Evolutionary conservation across 2,113 vertebrate species (phyloP), one percentile per base, ranked within the genome.

Genomic region (Acrocephalus arundinaceus): DNA sequence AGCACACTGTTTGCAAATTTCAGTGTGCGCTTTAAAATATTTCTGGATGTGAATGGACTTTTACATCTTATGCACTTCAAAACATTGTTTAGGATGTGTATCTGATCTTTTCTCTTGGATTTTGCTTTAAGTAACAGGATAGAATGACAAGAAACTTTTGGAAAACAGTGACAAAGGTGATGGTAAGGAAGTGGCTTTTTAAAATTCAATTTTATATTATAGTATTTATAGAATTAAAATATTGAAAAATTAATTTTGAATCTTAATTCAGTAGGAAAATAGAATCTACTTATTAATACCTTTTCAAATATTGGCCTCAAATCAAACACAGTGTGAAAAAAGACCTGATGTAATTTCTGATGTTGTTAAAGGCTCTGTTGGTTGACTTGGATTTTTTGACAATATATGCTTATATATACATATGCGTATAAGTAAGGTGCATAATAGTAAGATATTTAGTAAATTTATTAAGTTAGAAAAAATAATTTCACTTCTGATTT

Each of bases 101-200:
- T 66, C 31, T 89, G 78, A 89, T 78, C 21, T 87, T 85, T 84
- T 25, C 20, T 58, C 46, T 90, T 77, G 71, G 15, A 43, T 81
- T 94, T 77, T 68, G 41, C 87, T 51, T 92, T 97, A 37, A 31
- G 27, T 71, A 83, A 66, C 65, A 83, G 71, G 96, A 22, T 62
- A 95, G 51, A 95, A 98, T 98, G 98, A 87, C 97, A 87, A 96
- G 97, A 94, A 98, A 92, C 79, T 96, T 98, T 81, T 98, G 98
- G 98, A 98, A 97, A 96, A 77, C 95, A 54, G 93, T 98, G 83
- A 92, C 97, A 80, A 97, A 98, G 71, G 95, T 58, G 15, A 95
- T 98, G 98, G 98, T 98, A 98, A 98, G 98, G 93, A 63, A 80
- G 13, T 82, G 52, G 43, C 43, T 3, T 37, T 7, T 61, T 83